phyloP scores from a whole-genome alignment of 2,113 vertebrate genomes.

The Notechis scutatus region DNA sequence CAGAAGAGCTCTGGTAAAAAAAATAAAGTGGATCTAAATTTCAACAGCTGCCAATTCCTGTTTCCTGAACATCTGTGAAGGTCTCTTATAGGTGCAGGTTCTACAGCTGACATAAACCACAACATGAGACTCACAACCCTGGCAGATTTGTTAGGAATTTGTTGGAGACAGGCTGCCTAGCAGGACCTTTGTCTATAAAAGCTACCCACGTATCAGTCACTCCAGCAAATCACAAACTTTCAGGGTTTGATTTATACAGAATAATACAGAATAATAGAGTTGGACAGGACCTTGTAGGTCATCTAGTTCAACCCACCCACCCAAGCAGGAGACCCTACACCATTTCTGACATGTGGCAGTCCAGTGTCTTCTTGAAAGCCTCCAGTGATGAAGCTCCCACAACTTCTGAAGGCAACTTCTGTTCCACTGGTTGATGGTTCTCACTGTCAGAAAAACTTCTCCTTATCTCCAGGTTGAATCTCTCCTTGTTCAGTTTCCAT shows the following conservation, averaged over 20 bases:
- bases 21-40: neutral
- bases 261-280: neutral
- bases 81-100: neutral
- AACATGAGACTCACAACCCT: neutral
- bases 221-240: constrained; percentile 13
- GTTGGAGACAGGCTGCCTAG: neutral
- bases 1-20: neutral
- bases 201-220: neutral
- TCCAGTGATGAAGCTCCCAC: neutral
- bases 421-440: neutral
- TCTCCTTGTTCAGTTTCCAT: neutral
- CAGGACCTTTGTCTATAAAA: neutral
- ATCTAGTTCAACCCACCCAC: neutral
- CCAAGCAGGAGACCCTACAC: neutral
- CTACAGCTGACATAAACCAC: neutral
- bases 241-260: neutral
- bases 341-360: neutral
- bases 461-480: neutral
- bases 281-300: neutral
- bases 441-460: neutral
- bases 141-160: fast-evolving
- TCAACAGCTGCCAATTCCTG: constrained; percentile 28
- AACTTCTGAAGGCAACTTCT: neutral
- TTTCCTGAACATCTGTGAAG: neutral
- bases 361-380: neutral